A percentile compares a stretch with the other conserved stretches of the same genome.
These are phyloP conservation scores for Myodes glareolus DNA, from an alignment of 2,113 vertebrate genomes.

Conservation along the genomic window DNA sequence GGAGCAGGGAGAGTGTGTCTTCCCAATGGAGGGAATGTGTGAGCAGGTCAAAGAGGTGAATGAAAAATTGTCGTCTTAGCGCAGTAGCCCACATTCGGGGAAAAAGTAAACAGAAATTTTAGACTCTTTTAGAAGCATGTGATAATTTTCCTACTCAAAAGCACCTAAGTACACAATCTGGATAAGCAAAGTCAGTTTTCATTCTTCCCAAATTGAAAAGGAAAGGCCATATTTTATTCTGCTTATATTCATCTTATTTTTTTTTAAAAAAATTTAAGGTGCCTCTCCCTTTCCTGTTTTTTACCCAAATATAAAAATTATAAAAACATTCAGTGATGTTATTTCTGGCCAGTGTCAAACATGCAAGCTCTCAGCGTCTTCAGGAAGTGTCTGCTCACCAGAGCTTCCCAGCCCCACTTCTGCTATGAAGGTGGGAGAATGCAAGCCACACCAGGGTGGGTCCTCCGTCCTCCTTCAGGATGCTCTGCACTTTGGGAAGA, in stretches of 20 bases:
- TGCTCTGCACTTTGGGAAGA: neutral
- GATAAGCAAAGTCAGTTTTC: constrained; percentile 5
- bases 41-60: neutral
- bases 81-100: neutral
- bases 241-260: neutral
- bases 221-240: constrained; percentile 8
- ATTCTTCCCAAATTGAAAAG: constrained; percentile 10
- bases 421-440: fast-evolving
- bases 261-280: constrained; percentile 27
- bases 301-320: constrained; percentile 43
- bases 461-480: neutral
- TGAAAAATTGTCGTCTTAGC: neutral
- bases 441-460: neutral
- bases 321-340: constrained; percentile 60
- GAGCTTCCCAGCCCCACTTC: neutral
- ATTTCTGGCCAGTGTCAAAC: constrained; percentile 57
- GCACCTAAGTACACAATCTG: neutral
- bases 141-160: neutral
- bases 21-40: neutral
- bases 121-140: neutral
- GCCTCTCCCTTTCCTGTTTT: constrained; percentile 77
- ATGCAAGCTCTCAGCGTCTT: constrained; percentile 52
- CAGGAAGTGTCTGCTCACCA: neutral
- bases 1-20: neutral
- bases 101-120: neutral